These are phyloP conservation scores for Lymantria monacha DNA, from an alignment of 2,888 invertebrate species.

Conservation along the genomic window DNA sequence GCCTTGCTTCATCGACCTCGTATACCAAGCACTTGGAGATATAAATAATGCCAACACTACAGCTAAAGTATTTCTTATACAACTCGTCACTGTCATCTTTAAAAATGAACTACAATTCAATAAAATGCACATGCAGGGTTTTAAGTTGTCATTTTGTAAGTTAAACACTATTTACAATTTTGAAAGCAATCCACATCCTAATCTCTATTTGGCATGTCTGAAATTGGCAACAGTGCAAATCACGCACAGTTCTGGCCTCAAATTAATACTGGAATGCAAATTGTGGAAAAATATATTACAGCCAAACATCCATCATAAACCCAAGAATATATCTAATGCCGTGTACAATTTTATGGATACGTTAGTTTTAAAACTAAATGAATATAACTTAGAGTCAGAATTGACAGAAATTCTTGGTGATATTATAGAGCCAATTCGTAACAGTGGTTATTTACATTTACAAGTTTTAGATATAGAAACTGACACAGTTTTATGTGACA, in stretches of 20 bases:
- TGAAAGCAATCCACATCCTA: slow-evolving; percentile 16
- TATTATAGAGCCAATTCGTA: slow-evolving; percentile 32
- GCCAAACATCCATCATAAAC: slow-evolving; percentile 17
- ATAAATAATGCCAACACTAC: slow-evolving; percentile 28
- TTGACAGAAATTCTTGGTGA: slow-evolving; percentile 33
- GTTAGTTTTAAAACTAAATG: slow-evolving; percentile 37
- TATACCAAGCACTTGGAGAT: slow-evolving; percentile 33
- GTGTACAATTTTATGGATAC: slow-evolving; percentile 34
- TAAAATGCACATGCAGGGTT: slow-evolving; percentile 35
- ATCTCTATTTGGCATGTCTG: slow-evolving; percentile 29
- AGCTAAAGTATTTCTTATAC: slow-evolving; percentile 38
- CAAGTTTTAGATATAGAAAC: slow-evolving; percentile 27
- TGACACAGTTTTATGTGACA: slow-evolving; percentile 25
- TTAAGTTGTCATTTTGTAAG: slow-evolving; percentile 20
- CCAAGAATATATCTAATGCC: slow-evolving; percentile 22
- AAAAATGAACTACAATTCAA: slow-evolving; percentile 46
- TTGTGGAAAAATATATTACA: slow-evolving; percentile 32
- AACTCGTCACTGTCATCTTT: slow-evolving; percentile 36
- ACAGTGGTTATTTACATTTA: slow-evolving; percentile 25
- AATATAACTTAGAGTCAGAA: slow-evolving; percentile 35
- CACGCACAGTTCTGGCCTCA: slow-evolving; percentile 39
- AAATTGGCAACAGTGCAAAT: slow-evolving; percentile 30
- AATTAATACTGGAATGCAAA: slow-evolving; percentile 25
- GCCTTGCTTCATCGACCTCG: slow-evolving; percentile 42
- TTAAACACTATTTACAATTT: slow-evolving; percentile 22